Evolutionary conservation across 2,113 vertebrate species (phyloP), one percentile per base, ranked within the genome.

Genomic region (Corynorhinus townsendii): DNA sequence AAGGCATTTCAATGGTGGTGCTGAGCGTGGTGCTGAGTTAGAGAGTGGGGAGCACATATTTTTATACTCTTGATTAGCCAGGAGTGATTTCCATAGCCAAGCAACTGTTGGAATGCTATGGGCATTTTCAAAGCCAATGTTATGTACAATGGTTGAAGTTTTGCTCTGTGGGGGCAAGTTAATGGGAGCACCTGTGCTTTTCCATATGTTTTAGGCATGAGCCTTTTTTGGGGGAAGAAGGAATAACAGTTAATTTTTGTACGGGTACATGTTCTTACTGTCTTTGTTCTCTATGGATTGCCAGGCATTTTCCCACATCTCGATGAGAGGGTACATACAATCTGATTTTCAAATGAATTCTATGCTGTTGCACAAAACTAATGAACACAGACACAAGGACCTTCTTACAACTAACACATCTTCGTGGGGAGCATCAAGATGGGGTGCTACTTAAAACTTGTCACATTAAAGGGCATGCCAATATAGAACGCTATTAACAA

Each of bases 81-180:
- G 56, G 82, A 82, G 35, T 69, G 71, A 95, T 66, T 91, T 81
- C 7, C 59, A 54, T 35, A 81, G 75, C 12, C 47, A 49, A 69
- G 17, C n/a, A 56, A 52, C 59, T 59, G 12, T 33, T 77, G 54
- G 64, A 88, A 59, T 56, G 24, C 43, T 68, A 49, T 43, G 33
- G 22, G 26, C 11, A 26, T 66, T 91, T 89, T 77, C 77, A 87
- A 71, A 85, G 79, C 64, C 71, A 71, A 17, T 54, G 43, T 35
- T 66, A 38, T 2, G 17, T 47, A 22, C 2, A 26, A 15, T 26
- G 59, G 71, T 79, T 80, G 64, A n/a, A 68, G 20, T 72, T 89
- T 92, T 91, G 26, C 47, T 91, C 26, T 90, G 33, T 80, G 16
- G 22, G 43, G 30, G 11, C 43, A 64, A 38, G 38, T 35, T 76